Percentiles rank a stretch among this genome's conserved stretches.
phyloP scores from a whole-genome alignment of 2,113 vertebrate genomes.

The Tursiops truncatus region DNA sequence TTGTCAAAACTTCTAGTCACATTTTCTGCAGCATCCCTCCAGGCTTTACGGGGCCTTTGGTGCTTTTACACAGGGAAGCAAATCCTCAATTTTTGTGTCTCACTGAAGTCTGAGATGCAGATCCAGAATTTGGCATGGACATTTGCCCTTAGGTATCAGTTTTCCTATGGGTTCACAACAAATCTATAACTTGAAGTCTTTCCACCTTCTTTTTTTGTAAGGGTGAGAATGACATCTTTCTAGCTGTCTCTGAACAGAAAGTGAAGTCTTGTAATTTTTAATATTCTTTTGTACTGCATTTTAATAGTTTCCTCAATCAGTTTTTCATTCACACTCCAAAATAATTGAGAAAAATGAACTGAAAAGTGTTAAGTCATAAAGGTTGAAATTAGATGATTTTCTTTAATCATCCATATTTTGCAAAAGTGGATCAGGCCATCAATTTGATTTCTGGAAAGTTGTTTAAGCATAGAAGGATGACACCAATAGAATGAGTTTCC shows the following conservation, averaged over 20 bases:
- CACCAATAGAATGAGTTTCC: background rate
- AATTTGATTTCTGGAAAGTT: background rate
- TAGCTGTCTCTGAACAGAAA: background rate
- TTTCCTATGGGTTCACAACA: background rate
- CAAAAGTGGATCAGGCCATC: background rate
- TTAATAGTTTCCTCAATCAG: background rate
- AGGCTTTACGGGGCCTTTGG: background rate
- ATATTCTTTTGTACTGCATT: background rate
- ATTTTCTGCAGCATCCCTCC: background rate
- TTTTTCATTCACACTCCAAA: background rate
- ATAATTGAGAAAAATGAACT: slow-evolving; percentile 14
- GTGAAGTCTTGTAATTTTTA: background rate
- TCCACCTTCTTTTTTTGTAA: background rate
- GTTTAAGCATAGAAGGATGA: background rate
- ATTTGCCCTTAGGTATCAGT: background rate
- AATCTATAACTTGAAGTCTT: background rate
- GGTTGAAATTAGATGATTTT: background rate
- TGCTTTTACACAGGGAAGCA: background rate
- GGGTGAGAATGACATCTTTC: background rate
- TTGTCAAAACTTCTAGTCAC: background rate
- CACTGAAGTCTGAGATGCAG: background rate
- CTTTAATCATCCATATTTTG: background rate
- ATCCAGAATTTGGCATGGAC: background rate
- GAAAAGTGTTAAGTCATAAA: background rate
- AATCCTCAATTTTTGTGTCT: background rate